Conservation (phyloP, 2,888 invertebrate species). For the Periphyllus acericola region DNA sequence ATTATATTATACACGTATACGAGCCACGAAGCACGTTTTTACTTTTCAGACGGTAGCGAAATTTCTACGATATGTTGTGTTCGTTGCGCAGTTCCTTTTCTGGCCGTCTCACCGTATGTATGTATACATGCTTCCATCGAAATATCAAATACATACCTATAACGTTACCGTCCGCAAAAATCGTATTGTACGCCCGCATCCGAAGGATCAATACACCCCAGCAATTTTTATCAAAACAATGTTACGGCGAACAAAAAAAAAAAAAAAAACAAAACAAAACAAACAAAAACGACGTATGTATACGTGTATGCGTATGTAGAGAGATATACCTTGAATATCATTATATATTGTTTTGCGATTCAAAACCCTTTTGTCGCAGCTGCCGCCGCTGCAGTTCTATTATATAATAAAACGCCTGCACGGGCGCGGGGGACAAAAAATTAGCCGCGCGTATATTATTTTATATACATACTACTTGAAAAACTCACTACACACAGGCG, state of each 20-base stretch:
- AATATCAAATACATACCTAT: too few relatives aligned
- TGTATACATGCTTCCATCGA: too few relatives aligned
- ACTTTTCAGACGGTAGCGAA: constrained; percentile 24
- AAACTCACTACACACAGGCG: neutral
- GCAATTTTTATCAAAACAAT: constrained; percentile 42
- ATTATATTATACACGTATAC: neutral
- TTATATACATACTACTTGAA: neutral
- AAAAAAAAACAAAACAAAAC: neutral
- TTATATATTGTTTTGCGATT: constrained; percentile 48
- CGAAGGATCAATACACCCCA: constrained; percentile 20
- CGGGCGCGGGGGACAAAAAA: neutral
- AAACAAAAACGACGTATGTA: neutral
- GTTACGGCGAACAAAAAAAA: neutral
- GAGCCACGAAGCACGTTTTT: constrained; percentile 11
- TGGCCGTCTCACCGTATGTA: neutral
- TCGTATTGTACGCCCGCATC: constrained; percentile 11
- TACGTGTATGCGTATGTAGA: neutral
- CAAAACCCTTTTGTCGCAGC: constrained; percentile 39
- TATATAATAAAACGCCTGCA: neutral
- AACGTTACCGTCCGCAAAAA: neutral
- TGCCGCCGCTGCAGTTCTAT: constrained; percentile 19
- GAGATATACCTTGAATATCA: constrained; percentile 35
- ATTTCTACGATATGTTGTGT: constrained; percentile 3
- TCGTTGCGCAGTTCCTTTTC: neutral
- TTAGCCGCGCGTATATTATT: neutral